A percentile compares a stretch with the other conserved stretches of the same genome.
Evolutionary conservation across 2,113 vertebrate genomes (phyloP).

Genomic region (Callopanchax toddi): DNA sequence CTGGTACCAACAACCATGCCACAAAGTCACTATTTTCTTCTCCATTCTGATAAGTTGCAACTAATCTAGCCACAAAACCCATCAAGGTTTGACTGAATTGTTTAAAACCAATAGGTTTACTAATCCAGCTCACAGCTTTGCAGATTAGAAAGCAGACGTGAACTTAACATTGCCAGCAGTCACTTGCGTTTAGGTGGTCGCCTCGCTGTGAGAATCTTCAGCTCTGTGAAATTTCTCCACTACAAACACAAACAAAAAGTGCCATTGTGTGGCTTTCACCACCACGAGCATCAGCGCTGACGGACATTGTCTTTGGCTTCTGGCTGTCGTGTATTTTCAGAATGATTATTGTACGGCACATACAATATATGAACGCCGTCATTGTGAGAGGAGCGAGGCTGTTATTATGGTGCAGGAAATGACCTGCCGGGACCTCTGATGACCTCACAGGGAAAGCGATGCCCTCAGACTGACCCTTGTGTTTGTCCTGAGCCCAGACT

Average conservation of each 20-base stretch:
- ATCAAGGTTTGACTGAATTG: not conserved
- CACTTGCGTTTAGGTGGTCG: conserved; percentile 18
- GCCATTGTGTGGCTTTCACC: conserved; percentile 72
- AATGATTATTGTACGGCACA: conserved; percentile 80
- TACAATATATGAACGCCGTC: conserved; percentile 77
- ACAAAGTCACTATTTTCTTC: no score
- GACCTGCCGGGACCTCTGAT: conserved; percentile 69
- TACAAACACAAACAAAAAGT: conserved; percentile 52
- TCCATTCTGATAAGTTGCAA: no score
- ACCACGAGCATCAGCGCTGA: conserved; percentile 72
- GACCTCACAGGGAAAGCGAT: conserved; percentile 73
- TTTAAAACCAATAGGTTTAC: not conserved
- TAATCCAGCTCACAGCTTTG: not conserved
- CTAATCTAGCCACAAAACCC: not conserved
- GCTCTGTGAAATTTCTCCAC: conserved; percentile 44
- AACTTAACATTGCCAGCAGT: conserved; percentile 33
- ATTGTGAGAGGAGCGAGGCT: conserved; percentile 59
- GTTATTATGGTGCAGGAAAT: conserved; percentile 78
- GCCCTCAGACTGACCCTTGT: conserved; percentile 69
- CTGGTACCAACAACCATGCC: no score
- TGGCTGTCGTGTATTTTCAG: conserved; percentile 73
- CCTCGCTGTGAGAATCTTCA: conserved; percentile 40
- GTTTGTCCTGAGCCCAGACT: conserved; percentile 50
- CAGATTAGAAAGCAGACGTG: conserved; percentile 26
- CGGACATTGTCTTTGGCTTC: conserved; percentile 79